Percentiles rank a stretch among this genome's conserved stretches.
Conservation (phyloP, 1,140 invertebrate species). For the Hylyphantes graminicola region DNA sequence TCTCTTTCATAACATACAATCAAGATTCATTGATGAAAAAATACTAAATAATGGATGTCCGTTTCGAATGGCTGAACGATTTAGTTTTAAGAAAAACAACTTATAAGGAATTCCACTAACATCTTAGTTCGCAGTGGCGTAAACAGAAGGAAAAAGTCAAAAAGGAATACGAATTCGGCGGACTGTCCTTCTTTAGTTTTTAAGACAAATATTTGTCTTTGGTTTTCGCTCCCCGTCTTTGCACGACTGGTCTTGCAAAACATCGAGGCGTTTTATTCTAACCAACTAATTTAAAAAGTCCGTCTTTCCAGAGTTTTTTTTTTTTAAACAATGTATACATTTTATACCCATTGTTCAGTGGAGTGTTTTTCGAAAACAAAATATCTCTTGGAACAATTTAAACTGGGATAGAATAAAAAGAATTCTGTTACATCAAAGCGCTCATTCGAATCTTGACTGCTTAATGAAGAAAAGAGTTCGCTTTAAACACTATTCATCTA, state of each 20-base stretch:
- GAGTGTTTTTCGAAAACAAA: not conserved
- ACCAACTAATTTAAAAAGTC: not conserved
- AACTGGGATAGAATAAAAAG: not conserved
- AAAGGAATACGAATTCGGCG: not conserved
- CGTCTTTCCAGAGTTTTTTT: not conserved
- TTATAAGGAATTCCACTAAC: no score
- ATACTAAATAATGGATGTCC: no score
- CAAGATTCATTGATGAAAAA: no score
- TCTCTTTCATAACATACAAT: no score
- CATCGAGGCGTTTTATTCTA: not conserved
- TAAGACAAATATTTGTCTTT: conserved; percentile 26
- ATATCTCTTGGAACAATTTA: no score
- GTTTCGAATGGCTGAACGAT: no score
- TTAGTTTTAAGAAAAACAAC: no score
- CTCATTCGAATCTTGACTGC: no score
- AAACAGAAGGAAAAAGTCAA: not conserved
- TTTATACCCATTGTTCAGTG: not conserved
- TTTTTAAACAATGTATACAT: not conserved
- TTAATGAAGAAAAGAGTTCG: no score
- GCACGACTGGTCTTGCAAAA: conserved; percentile 12
- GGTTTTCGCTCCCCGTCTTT: not conserved
- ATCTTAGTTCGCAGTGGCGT: no score
- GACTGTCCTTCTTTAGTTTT: not conserved
- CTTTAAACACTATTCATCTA: no score
- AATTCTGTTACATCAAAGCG: not conserved